Percentiles rank a stretch among this genome's conserved stretches.
phyloP scores from a whole-genome alignment of 1,140 invertebrate genomes.

The Drosophila lacteicornis region DNA sequence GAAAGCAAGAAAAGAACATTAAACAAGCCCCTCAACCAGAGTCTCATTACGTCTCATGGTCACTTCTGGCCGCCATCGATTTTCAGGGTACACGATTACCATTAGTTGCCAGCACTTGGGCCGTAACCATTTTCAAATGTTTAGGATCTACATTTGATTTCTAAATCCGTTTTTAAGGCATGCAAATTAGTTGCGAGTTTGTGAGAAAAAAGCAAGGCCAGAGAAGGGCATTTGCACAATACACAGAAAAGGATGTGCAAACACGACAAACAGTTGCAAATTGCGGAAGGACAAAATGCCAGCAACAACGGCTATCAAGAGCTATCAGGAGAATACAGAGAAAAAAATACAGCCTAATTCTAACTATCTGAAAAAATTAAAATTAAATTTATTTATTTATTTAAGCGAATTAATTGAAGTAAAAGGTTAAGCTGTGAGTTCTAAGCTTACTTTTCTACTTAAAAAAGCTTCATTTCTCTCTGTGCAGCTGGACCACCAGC shows the following conservation, averaged over 20 bases:
- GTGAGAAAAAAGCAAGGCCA: conserved; percentile 21
- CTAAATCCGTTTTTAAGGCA: conserved; percentile 40
- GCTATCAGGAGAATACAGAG: conserved; percentile 3
- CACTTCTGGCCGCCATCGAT: conserved; percentile 39
- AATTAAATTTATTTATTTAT: not conserved
- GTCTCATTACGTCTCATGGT: conserved; percentile 10
- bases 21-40: not conserved
- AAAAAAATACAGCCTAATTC: not conserved
- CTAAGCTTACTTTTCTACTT: not conserved
- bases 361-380: not conserved
- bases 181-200: conserved; percentile 36
- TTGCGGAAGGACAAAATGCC: conserved; percentile 61
- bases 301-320: conserved; percentile 37
- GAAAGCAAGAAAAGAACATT: not conserved
- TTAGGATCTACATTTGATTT: conserved; percentile 11
- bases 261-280: conserved; percentile 80
- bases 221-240: conserved; percentile 72
- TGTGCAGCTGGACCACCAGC: not conserved
- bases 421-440: no score
- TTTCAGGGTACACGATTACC: conserved; percentile 20
- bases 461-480: not conserved
- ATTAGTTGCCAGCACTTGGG: conserved; percentile 28
- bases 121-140: not conserved
- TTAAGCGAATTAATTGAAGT: no score
- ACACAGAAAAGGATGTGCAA: conserved; percentile 79